A percentile compares a stretch with the other conserved stretches of the same genome.
These are phyloP conservation scores for Silvanus unidentatus DNA, from an alignment of 2,888 invertebrate species.

Conservation along the genomic window DNA sequence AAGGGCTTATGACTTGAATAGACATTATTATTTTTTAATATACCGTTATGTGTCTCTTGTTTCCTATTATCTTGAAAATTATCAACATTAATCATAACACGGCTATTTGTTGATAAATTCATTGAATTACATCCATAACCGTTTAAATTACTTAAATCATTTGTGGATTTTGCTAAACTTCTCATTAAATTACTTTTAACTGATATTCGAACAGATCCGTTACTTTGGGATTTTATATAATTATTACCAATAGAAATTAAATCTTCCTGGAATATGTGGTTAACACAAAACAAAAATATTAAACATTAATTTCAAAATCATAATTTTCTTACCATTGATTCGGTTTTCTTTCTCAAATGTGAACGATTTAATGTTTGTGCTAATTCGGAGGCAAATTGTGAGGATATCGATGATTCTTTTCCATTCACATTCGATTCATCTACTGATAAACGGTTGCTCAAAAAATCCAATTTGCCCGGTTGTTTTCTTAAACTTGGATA, in stretches of 20 bases:
- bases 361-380: constrained; percentile 70
- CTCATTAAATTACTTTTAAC: constrained; percentile 36
- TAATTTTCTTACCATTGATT: constrained; percentile 52
- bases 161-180: constrained; percentile 40
- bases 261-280: constrained; percentile 37
- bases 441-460: constrained; percentile 45
- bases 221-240: constrained; percentile 40
- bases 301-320: neutral
- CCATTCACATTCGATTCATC: constrained; percentile 11
- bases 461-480: constrained; percentile 68
- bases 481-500: constrained; percentile 57
- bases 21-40: constrained; percentile 47
- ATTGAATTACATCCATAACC: no score
- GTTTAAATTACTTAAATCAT: constrained; percentile 32
- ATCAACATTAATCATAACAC: constrained; percentile 42
- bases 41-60: constrained; percentile 46
- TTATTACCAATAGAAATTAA: constrained; percentile 33
- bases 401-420: constrained; percentile 51
- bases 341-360: constrained; percentile 68
- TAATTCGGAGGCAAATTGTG: constrained; percentile 67
- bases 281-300: neutral
- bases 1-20: constrained; percentile 33
- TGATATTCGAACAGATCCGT: constrained; percentile 43
- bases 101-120: constrained; percentile 29
- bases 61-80: constrained; percentile 35